Percentiles rank a stretch among this genome's conserved stretches.
These are phyloP conservation scores for Aegypius monachus DNA, from an alignment of 2,113 vertebrate genomes.

Conservation along the genomic window DNA sequence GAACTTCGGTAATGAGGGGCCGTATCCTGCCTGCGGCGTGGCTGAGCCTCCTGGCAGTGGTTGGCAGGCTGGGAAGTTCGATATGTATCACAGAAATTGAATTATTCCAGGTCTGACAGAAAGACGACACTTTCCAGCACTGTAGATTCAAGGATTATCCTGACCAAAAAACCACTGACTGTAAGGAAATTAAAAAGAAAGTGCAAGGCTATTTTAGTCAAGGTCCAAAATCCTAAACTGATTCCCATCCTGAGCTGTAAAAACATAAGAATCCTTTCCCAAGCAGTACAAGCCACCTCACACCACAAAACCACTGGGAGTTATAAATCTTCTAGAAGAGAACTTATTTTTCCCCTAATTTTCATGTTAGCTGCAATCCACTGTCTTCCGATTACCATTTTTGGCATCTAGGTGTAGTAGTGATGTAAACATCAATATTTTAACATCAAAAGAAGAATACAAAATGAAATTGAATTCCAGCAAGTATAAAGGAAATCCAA, in stretches of 20 bases:
- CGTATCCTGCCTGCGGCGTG: accelerated
- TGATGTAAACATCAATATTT: slow-evolving; percentile 64
- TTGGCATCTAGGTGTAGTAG: background rate
- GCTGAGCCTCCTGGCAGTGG: background rate
- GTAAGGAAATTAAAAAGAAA: background rate
- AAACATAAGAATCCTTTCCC: background rate
- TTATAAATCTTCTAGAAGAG: background rate
- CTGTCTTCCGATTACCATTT: background rate
- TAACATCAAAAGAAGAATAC: slow-evolving; percentile 29
- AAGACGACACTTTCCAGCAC: background rate
- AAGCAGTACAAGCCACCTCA: background rate
- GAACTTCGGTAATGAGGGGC: background rate
- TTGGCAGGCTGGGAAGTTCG: background rate
- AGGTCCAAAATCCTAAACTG: background rate
- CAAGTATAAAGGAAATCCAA: slow-evolving; percentile 1
- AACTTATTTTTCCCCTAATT: slow-evolving; percentile 14
- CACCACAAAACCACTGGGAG: background rate
- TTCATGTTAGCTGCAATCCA: slow-evolving; percentile 11
- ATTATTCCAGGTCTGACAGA: background rate
- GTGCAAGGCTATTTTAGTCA: background rate
- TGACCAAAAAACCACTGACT: background rate
- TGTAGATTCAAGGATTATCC: background rate
- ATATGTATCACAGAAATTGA: background rate
- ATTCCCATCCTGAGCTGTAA: background rate
- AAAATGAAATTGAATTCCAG: slow-evolving; percentile 53